Evolutionary conservation across 1,140 invertebrate species (phyloP).

Genomic region (Sycophaga agraensis): DNA sequence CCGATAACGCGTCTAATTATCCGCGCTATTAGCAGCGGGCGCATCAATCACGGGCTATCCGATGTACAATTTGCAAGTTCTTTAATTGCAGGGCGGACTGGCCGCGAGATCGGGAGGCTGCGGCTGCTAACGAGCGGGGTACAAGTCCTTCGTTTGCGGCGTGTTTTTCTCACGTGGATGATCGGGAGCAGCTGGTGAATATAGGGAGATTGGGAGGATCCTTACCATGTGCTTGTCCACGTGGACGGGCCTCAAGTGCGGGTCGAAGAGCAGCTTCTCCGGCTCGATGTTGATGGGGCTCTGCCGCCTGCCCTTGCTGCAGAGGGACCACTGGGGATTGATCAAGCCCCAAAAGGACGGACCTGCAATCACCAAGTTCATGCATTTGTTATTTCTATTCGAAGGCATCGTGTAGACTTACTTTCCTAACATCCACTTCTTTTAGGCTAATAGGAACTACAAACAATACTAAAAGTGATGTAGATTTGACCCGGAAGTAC

Average conservation of each 20-base stretch:
- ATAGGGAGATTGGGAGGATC: no score
- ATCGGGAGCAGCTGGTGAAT: neutral
- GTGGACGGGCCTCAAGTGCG: constrained; percentile 81
- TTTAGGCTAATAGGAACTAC: no score
- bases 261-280: constrained; percentile 89
- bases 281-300: constrained; percentile 96
- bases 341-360: constrained; percentile 95
- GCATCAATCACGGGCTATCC: constrained; percentile 17
- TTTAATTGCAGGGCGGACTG: constrained; percentile 19
- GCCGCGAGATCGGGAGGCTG: no score
- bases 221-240: constrained; percentile 88
- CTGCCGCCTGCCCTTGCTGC: constrained; percentile 88
- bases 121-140: no score
- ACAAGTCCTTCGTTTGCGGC: neutral
- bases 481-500: no score
- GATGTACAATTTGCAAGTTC: constrained; percentile 26
- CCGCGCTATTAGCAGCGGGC: neutral
- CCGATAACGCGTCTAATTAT: constrained; percentile 16
- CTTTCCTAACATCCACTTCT: no score
- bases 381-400: neutral
- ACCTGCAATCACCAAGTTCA: constrained; percentile 65
- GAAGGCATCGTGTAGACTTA: no score
- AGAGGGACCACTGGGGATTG: constrained; percentile 95
- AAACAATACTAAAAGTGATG: no score
- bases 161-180: neutral